These are phyloP conservation scores for Ichneumoninae sp. DNA, from an alignment of 2,888 invertebrate genomes.

Conservation along the genomic window DNA sequence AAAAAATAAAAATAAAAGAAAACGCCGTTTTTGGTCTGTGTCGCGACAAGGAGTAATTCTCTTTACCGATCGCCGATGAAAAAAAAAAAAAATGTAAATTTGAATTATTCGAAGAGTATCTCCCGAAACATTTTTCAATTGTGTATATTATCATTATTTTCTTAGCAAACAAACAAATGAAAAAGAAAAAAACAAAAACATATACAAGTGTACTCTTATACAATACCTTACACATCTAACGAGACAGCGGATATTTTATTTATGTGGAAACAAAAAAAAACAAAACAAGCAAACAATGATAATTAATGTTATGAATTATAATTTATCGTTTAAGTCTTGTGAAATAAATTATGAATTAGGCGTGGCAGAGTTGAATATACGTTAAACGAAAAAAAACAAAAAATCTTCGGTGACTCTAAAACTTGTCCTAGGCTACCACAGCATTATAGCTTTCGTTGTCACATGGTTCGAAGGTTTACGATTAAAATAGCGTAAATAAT, in stretches of 20 bases:
- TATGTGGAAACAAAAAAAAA: slow-evolving; percentile 70
- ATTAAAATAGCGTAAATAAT: slow-evolving; percentile 70
- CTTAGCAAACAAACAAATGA: slow-evolving; percentile 73
- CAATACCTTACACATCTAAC: slow-evolving; percentile 71
- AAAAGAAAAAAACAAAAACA: slow-evolving; percentile 78
- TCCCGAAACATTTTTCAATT: slow-evolving; percentile 82
- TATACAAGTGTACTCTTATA: slow-evolving; percentile 77
- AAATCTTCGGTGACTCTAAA: slow-evolving; percentile 69
- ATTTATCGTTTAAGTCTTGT: slow-evolving; percentile 65
- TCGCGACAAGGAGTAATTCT: slow-evolving; percentile 72
- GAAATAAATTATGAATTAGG: slow-evolving; percentile 63
- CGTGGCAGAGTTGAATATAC: slow-evolving; percentile 58
- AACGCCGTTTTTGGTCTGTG: slow-evolving; percentile 66
- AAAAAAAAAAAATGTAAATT: slow-evolving; percentile 79
- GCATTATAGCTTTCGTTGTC: slow-evolving; percentile 80
- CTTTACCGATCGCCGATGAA: slow-evolving; percentile 69
- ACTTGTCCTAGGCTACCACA: slow-evolving; percentile 75
- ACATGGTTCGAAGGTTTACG: slow-evolving; percentile 65
- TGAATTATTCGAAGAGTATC: slow-evolving; percentile 81
- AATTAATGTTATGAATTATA: slow-evolving; percentile 74
- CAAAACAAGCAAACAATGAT: slow-evolving; percentile 68
- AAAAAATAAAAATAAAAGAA: slow-evolving; percentile 16
- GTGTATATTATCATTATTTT: slow-evolving; percentile 83
- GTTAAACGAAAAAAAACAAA: slow-evolving; percentile 48
- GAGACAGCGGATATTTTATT: slow-evolving; percentile 77